Evolutionary conservation across 2,888 invertebrate species (phyloP).

Genomic region (Ptychoptera contaminata): DNA sequence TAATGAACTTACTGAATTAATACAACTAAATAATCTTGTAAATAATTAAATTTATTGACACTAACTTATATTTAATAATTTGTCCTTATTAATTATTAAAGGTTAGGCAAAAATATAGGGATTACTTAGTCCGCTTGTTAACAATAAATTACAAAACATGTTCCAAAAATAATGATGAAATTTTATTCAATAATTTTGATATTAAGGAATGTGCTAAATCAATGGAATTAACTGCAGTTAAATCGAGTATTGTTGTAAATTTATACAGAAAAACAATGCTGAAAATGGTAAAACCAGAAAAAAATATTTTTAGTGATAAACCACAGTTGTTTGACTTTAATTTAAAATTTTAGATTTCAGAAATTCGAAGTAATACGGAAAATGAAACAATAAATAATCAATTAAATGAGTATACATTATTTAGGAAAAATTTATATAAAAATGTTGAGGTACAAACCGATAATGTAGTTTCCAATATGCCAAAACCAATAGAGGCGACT

Average conservation of each 20-base stretch:
- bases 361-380: neutral
- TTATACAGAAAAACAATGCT: conserved; percentile 23
- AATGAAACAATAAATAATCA: neutral
- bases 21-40: no score
- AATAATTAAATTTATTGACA: no score
- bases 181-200: no score
- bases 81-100: conserved; percentile 9
- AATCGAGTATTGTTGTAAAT: conserved; percentile 21
- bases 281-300: conserved; percentile 20
- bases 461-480: no score
- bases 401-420: no score
- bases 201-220: conserved; percentile 15
- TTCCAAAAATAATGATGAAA: neutral
- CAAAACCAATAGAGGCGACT: no score
- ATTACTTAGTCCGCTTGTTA: conserved; percentile 21
- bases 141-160: conserved; percentile 19
- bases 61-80: neutral
- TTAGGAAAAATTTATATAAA: no score
- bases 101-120: conserved; percentile 22
- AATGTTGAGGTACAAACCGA: no score
- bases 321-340: no score
- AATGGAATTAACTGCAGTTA: conserved; percentile 20
- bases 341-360: neutral
- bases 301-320: no score
- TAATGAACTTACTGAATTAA: no score